Conservation (phyloP, 1,140 invertebrate genomes). For the Papilio polytes region DNA sequence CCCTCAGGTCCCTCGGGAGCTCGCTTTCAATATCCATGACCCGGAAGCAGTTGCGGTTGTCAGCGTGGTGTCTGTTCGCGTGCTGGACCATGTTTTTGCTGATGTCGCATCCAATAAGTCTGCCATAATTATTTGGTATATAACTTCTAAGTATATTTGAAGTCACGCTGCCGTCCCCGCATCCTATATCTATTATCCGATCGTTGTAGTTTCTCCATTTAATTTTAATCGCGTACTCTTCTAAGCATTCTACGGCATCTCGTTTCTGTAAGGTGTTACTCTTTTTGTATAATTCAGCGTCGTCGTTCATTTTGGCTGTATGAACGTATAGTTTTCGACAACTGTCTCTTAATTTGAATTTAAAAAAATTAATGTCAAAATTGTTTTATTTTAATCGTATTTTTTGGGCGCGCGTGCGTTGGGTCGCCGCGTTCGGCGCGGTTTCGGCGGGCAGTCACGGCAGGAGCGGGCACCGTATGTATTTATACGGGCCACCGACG, state of each 20-base stretch:
- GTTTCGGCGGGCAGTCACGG: conserved; percentile 63
- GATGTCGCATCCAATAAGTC: conserved; percentile 87
- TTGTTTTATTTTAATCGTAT: conserved; percentile 50
- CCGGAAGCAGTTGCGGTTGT: conserved; percentile 84
- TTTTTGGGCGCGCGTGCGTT: conserved; percentile 55
- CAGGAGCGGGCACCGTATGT: conserved; percentile 60
- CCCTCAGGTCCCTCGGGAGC: conserved; percentile 79
- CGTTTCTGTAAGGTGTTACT: conserved; percentile 87
- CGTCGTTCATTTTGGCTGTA: conserved; percentile 85
- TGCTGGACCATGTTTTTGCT: conserved; percentile 89
- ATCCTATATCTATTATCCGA: conserved; percentile 90
- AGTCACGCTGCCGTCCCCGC: conserved; percentile 90
- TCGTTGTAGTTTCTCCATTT: conserved; percentile 84
- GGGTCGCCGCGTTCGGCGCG: conserved; percentile 60
- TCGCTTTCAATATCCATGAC: conserved; percentile 87
- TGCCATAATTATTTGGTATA: conserved; percentile 83
- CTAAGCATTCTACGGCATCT: conserved; percentile 87
- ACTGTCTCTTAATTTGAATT: neutral
- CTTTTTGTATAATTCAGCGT: conserved; percentile 86
- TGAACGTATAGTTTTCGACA: neutral
- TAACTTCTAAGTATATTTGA: conserved; percentile 87
- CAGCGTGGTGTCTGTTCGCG: conserved; percentile 84
- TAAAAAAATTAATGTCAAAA: conserved; percentile 35
- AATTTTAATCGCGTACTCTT: conserved; percentile 86
- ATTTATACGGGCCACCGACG: conserved; percentile 67